Conservation (phyloP, 1,140 invertebrate genomes). For the Microplitis mediator region DNA sequence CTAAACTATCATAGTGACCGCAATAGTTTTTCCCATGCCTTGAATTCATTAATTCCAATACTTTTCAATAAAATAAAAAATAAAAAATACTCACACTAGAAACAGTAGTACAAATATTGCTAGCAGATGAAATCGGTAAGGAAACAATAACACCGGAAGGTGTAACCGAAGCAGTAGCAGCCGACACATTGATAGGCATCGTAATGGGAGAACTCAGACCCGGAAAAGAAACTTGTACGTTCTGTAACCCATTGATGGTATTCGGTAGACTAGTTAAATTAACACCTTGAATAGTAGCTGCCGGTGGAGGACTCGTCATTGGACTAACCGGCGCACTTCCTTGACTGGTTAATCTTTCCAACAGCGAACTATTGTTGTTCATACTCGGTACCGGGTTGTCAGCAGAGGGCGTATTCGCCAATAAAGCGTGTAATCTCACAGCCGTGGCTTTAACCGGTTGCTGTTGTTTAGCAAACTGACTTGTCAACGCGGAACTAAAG, state of each 20-base stretch:
- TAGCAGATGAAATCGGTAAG: slow-evolving; percentile 57
- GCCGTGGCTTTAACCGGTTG: slow-evolving; percentile 58
- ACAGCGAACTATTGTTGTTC: slow-evolving; percentile 63
- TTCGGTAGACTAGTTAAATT: slow-evolving; percentile 77
- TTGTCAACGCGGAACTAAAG: slow-evolving; percentile 54
- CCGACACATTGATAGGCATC: slow-evolving; percentile 73
- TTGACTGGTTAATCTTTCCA: slow-evolving; percentile 65
- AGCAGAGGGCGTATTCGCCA: slow-evolving; percentile 67
- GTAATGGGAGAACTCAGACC: slow-evolving; percentile 80
- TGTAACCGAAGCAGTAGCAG: slow-evolving; percentile 61
- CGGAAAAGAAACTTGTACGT: slow-evolving; percentile 80
- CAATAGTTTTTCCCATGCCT: not conserved
- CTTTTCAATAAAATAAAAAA: not conserved
- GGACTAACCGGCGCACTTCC: slow-evolving; percentile 58
- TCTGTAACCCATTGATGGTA: slow-evolving; percentile 77
- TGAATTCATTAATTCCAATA: not conserved
- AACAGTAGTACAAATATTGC: slow-evolving; percentile 60
- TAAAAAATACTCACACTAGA: slow-evolving; percentile 53
- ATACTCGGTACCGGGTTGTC: slow-evolving; percentile 63
- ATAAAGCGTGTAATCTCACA: slow-evolving; percentile 60
- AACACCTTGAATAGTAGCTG: slow-evolving; percentile 73
- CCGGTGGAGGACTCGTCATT: slow-evolving; percentile 68
- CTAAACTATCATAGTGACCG: too few relatives aligned
- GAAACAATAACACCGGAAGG: slow-evolving; percentile 68
- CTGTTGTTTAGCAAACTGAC: slow-evolving; percentile 54